phyloP scores from a whole-genome alignment of 2,888 invertebrate genomes.

The Conus canariensis region DNA sequence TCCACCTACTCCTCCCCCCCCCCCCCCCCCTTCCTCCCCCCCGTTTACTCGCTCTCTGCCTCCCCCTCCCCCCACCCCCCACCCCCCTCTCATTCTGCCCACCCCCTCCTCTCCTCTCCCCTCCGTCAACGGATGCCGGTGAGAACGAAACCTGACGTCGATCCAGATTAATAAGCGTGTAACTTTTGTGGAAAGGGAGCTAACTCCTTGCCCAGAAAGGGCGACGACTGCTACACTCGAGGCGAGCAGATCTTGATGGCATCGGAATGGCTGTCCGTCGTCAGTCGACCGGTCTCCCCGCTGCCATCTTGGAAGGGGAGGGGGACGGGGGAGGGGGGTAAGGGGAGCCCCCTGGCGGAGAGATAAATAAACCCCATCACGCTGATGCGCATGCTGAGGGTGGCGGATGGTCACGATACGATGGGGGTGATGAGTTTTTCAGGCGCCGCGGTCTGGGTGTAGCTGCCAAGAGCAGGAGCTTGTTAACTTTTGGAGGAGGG shows the following conservation, averaged over 20 bases:
- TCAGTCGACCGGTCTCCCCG: background rate
- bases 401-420: background rate
- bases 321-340: too few relatives aligned
- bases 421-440: conserved; percentile 9
- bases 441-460: background rate
- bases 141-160: too few relatives aligned
- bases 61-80: too few relatives aligned
- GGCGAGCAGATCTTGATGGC: background rate
- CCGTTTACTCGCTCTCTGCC: too few relatives aligned
- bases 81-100: too few relatives aligned
- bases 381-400: background rate
- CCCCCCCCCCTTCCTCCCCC: too few relatives aligned
- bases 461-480: background rate
- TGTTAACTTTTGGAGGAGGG: background rate
- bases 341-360: background rate
- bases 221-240: background rate
- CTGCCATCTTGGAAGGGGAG: background rate
- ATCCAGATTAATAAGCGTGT: too few relatives aligned
- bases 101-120: too few relatives aligned
- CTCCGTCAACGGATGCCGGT: too few relatives aligned
- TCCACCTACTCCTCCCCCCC: too few relatives aligned
- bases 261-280: conserved; percentile 6
- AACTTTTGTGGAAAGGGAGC: too few relatives aligned
- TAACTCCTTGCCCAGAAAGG: conserved; percentile 3
- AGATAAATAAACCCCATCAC: conserved; percentile 19